Conservation (phyloP, 2,888 invertebrate species). For the Eulithis testata region DNA sequence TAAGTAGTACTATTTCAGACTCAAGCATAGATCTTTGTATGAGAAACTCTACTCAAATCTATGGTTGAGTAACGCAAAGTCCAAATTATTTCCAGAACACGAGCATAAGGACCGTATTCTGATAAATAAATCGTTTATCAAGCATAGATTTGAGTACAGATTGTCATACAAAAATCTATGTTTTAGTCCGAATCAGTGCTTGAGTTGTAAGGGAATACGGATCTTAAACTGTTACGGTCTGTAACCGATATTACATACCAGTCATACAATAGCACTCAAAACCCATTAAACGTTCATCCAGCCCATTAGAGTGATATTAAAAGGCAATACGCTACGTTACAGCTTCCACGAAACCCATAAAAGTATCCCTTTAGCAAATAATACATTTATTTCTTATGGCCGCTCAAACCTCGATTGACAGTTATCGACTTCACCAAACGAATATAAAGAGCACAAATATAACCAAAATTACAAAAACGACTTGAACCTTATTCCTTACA, state of each 20-base stretch:
- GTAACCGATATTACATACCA: background rate
- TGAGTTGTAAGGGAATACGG: too few relatives aligned
- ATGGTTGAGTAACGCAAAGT: too few relatives aligned
- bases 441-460: constrained; percentile 52
- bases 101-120: too few relatives aligned
- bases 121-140: too few relatives aligned
- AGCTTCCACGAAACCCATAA: constrained; percentile 70
- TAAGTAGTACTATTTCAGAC: too few relatives aligned
- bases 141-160: too few relatives aligned
- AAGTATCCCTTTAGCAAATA: constrained; percentile 68
- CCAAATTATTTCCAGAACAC: too few relatives aligned
- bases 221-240: background rate
- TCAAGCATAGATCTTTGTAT: too few relatives aligned
- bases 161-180: too few relatives aligned
- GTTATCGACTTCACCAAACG: constrained; percentile 72
- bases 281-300: background rate
- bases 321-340: constrained; percentile 39
- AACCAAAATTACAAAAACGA: background rate
- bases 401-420: constrained; percentile 65
- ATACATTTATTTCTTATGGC: constrained; percentile 70
- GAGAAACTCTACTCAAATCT: too few relatives aligned
- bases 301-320: constrained; percentile 11
- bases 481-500: constrained; percentile 17
- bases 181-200: too few relatives aligned
- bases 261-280: background rate